Evolutionary conservation across 2,113 vertebrate species (phyloP).

Genomic region (Dinomys branickii): DNA sequence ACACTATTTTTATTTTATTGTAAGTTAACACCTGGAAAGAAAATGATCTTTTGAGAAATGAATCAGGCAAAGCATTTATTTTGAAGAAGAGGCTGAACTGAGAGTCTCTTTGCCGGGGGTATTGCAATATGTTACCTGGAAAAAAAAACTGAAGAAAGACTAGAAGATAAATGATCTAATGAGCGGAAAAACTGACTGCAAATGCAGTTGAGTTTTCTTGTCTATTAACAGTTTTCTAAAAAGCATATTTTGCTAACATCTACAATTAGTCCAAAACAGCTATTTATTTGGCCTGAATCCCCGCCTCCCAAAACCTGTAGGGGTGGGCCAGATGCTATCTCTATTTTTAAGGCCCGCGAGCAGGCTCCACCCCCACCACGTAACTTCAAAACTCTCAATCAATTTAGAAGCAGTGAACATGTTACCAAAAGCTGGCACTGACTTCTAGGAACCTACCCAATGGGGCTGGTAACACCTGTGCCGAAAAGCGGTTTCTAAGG

Average conservation of each 20-base stretch:
- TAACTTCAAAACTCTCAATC: slow-evolving; percentile 7
- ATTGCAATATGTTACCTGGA: background rate
- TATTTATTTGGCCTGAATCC: background rate
- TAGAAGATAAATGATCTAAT: background rate
- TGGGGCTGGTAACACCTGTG: too few relatives aligned
- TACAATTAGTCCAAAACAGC: slow-evolving; percentile 12
- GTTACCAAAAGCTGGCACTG: background rate
- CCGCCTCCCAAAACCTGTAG: background rate
- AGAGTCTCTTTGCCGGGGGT: background rate
- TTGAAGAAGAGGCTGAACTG: background rate
- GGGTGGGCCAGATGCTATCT: background rate
- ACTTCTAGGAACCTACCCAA: background rate
- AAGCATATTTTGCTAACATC: slow-evolving; percentile 7
- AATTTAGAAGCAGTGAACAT: background rate
- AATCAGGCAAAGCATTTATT: background rate
- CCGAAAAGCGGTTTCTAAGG: accelerated
- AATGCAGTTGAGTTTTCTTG: background rate
- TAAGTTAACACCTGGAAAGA: slow-evolving; percentile 35
- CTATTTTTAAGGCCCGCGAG: background rate
- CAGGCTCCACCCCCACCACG: too few relatives aligned
- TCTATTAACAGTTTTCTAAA: background rate
- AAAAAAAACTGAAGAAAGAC: background rate
- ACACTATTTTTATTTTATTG: background rate
- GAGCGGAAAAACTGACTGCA: background rate
- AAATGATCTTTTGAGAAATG: slow-evolving; percentile 28